Percentiles rank a stretch among this genome's conserved stretches.
Conservation (phyloP, 2,113 vertebrate genomes). For the Craseonycteris thonglongyai region DNA sequence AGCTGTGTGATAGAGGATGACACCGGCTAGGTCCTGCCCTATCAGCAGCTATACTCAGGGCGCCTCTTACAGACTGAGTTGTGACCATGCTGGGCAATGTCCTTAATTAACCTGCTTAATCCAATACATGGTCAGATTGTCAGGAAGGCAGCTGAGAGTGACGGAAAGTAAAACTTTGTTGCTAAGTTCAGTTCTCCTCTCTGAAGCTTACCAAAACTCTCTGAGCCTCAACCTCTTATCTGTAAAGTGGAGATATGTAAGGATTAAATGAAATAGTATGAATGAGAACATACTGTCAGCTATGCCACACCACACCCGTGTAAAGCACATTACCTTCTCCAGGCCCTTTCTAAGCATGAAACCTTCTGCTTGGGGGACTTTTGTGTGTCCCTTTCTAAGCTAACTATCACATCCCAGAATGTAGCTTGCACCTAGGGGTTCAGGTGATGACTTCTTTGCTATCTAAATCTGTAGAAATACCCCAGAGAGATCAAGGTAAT, state of each 20-base stretch:
- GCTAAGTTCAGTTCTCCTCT: background rate
- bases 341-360: background rate
- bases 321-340: background rate
- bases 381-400: background rate
- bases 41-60: background rate
- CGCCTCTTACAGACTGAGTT: background rate
- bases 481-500: background rate
- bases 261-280: background rate
- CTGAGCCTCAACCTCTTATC: background rate
- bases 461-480: background rate
- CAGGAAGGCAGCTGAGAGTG: background rate
- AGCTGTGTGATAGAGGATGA: background rate
- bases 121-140: background rate
- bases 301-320: background rate
- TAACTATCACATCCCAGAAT: background rate
- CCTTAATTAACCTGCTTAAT: background rate
- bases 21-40: background rate
- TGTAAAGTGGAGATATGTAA: background rate
- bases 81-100: background rate
- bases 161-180: background rate
- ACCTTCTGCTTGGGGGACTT: background rate
- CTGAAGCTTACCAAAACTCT: background rate
- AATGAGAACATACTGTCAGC: background rate
- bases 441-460: background rate
- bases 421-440: background rate